phyloP scores from a whole-genome alignment of 2,888 invertebrate species.

The Lasioglossum leucozonium region DNA sequence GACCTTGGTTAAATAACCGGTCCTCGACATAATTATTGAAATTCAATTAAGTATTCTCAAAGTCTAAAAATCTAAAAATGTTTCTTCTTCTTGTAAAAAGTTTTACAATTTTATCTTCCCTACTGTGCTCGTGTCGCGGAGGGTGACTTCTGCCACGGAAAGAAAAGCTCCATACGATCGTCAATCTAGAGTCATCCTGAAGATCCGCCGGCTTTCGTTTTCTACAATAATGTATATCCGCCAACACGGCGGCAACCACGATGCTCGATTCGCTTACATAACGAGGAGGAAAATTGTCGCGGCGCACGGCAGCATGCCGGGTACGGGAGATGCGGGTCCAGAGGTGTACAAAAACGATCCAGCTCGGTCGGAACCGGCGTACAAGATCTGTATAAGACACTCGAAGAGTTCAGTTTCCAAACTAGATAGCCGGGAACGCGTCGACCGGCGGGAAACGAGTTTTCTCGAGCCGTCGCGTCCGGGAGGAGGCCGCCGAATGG shows the following conservation, averaged over 20 bases:
- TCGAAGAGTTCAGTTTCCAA: conserved; percentile 22
- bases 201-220: background rate
- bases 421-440: conserved; percentile 21
- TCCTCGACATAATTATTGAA: too few relatives aligned
- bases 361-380: background rate
- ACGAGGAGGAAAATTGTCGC: background rate
- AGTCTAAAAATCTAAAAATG: too few relatives aligned
- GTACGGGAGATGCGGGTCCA: background rate
- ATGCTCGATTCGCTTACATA: background rate
- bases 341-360: background rate
- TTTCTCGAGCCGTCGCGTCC: conserved; percentile 25
- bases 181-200: background rate
- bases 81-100: background rate
- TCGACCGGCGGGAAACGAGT: conserved; percentile 41
- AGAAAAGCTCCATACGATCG: background rate
- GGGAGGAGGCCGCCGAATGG: conserved; percentile 38
- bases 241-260: background rate
- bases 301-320: background rate
- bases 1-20: too few relatives aligned
- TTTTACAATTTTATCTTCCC: background rate
- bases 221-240: background rate
- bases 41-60: too few relatives aligned
- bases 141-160: background rate
- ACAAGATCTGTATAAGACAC: background rate
- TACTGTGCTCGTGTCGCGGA: background rate